These are phyloP conservation scores for Ptychadena robeensis DNA, from an alignment of 2,797 vertebrate genomes.

Conservation along the genomic window DNA sequence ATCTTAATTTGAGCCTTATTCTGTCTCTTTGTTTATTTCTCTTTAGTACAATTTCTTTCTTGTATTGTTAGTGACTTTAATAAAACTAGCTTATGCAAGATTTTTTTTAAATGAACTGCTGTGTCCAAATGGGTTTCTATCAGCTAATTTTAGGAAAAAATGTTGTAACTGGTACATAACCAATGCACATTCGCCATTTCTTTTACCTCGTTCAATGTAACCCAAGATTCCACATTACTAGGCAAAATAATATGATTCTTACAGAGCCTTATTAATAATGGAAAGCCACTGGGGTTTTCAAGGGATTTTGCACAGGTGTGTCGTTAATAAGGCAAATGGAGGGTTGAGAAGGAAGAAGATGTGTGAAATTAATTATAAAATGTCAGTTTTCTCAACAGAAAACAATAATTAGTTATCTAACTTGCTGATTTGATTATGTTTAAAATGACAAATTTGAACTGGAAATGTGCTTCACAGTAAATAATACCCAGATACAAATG, in stretches of 20 bases:
- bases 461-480: not conserved
- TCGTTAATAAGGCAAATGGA: not conserved
- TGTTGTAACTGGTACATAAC: not conserved
- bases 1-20: not conserved
- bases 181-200: not conserved
- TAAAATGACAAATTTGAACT: not conserved
- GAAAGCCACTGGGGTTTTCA: not conserved
- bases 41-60: not conserved
- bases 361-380: not conserved
- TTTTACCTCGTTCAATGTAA: not conserved
- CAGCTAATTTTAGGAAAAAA: not conserved
- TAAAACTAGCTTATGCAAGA: not conserved
- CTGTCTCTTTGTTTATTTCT: not conserved
- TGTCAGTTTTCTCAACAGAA: not conserved
- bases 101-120: not conserved
- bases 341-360: not conserved
- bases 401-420: not conserved
- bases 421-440: not conserved
- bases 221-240: not conserved
- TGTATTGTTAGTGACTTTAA: not conserved
- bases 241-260: not conserved
- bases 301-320: not conserved
- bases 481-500: not conserved
- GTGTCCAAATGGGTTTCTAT: not conserved
- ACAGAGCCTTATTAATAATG: not conserved